These are phyloP conservation scores for Eueremaeus valkanovi DNA, from an alignment of 2,888 invertebrate species.

Conservation along the genomic window DNA sequence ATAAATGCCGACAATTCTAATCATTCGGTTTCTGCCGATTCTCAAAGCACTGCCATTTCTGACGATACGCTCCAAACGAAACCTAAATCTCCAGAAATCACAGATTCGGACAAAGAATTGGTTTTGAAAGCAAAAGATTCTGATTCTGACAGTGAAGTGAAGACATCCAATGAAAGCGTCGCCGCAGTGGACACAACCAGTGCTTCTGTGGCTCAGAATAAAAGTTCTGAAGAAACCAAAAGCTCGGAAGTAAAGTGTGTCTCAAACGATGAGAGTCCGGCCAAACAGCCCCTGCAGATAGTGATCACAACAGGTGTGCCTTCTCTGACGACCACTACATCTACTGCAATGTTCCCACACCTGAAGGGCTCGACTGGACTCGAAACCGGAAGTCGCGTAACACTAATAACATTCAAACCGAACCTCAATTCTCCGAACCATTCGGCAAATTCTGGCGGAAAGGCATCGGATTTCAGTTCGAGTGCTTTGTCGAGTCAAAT, in stretches of 20 bases:
- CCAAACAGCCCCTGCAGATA: constrained; percentile 16
- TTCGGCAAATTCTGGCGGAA: not conserved
- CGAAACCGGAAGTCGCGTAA: not conserved
- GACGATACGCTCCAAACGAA: not conserved
- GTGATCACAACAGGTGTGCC: constrained; percentile 20
- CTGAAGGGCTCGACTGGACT: constrained; percentile 9
- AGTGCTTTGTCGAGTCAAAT: constrained; percentile 10
- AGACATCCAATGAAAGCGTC: not conserved
- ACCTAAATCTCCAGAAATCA: not conserved
- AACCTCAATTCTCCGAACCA: constrained; percentile 24
- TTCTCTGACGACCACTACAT: constrained; percentile 12
- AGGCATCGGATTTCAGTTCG: not conserved
- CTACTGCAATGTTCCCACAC: not conserved
- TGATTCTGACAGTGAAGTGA: not conserved
- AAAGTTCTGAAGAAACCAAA: not conserved
- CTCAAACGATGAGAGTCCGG: not conserved
- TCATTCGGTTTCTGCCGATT: not conserved
- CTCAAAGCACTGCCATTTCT: not conserved
- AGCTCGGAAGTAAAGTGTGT: not conserved
- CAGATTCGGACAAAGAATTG: not conserved
- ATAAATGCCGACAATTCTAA: not conserved
- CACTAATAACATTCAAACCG: constrained; percentile 19
- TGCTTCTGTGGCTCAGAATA: not conserved
- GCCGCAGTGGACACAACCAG: not conserved
- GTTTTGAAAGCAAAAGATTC: not conserved